Conservation (phyloP, 2,797 vertebrate species). For the Rhinogobio ventralis region DNA sequence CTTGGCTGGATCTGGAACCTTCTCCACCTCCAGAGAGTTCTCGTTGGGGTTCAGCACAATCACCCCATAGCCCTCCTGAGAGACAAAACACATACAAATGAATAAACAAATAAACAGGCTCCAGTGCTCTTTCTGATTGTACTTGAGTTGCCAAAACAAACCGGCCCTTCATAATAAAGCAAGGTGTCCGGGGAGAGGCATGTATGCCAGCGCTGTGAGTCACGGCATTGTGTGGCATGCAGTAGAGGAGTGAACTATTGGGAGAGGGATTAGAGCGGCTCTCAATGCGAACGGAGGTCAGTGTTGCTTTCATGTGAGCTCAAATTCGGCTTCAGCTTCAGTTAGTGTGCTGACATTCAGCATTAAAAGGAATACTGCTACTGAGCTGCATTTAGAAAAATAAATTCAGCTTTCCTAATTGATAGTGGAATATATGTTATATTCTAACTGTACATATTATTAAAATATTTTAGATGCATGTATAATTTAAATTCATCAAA, state of each 20-base stretch:
- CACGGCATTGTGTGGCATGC: conserved; percentile 32
- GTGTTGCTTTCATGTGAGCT: conserved; percentile 33
- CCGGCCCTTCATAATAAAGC: conserved; percentile 43
- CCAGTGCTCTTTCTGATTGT: conserved; percentile 41
- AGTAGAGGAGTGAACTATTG: conserved; percentile 43
- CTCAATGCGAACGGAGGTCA: conserved; percentile 30
- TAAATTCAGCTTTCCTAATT: background rate
- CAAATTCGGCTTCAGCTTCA: conserved; percentile 21
- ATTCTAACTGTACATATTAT: background rate
- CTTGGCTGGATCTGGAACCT: conserved; percentile 85
- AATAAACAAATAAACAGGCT: conserved; percentile 52
- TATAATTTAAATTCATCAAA: background rate
- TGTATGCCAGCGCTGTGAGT: conserved; percentile 53
- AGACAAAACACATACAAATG: conserved; percentile 57
- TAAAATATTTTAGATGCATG: background rate
- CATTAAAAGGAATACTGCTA: conserved; percentile 7
- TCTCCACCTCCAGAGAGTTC: conserved; percentile 97
- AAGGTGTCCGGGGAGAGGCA: conserved; percentile 53
- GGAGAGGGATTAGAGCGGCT: conserved; percentile 44
- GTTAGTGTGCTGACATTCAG: background rate
- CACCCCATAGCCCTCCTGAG: conserved; percentile 92
- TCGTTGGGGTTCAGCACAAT: conserved; percentile 98
- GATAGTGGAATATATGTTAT: background rate
- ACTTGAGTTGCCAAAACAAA: conserved; percentile 48
- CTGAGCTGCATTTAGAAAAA: background rate